Evolutionary conservation across 2,797 vertebrate species (phyloP).

Genomic region (Pangasius mekongensis): DNA sequence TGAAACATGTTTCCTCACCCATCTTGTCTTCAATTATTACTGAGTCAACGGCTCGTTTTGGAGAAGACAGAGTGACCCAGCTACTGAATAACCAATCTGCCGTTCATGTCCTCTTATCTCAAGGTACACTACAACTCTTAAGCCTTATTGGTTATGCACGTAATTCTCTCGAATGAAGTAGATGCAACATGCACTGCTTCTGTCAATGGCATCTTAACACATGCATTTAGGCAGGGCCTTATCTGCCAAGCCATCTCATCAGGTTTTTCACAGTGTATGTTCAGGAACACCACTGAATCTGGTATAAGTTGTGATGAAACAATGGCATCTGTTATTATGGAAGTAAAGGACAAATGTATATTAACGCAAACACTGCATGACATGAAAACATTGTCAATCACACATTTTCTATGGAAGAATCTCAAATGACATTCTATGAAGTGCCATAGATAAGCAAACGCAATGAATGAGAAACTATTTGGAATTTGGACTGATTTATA

Average conservation of each 20-base stretch:
- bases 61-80: constrained; percentile 48
- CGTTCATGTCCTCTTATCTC: constrained; percentile 63
- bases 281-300: neutral
- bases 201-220: neutral
- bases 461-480: neutral
- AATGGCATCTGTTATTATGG: neutral
- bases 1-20: constrained; percentile 20
- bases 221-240: neutral
- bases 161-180: neutral
- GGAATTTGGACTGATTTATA: neutral
- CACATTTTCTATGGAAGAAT: neutral
- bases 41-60: constrained; percentile 64
- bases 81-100: constrained; percentile 72
- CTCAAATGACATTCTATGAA: neutral
- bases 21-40: constrained; percentile 68
- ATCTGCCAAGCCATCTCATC: neutral
- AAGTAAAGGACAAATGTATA: neutral
- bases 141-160: neutral
- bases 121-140: constrained; percentile 52
- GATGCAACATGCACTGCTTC: neutral
- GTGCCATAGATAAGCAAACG: neutral
- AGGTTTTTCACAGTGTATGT: neutral
- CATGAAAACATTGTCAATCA: neutral
- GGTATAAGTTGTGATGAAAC: neutral
- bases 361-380: neutral